Conservation (phyloP, 2,797 vertebrate genomes). For the Nyctibius grandis region DNA sequence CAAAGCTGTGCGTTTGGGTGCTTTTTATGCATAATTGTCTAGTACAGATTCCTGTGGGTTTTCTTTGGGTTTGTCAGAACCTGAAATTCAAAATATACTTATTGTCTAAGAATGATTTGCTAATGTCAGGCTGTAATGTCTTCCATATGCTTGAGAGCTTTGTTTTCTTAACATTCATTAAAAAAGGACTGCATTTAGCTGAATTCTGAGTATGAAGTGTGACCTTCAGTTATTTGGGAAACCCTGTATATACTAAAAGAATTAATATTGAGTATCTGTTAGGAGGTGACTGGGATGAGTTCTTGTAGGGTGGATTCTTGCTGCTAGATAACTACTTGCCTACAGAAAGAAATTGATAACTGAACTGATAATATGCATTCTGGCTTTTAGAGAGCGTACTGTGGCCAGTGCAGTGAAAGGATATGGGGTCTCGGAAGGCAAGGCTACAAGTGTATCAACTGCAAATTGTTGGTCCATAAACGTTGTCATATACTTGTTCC, state of each 20-base stretch:
- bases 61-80: neutral
- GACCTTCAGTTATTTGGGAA: neutral
- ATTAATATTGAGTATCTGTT: neutral
- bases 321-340: neutral
- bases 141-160: neutral
- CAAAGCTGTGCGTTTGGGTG: neutral
- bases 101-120: neutral
- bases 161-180: neutral
- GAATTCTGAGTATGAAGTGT: neutral
- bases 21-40: neutral
- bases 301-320: neutral
- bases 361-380: neutral
- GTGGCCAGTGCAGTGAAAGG: slow-evolving; percentile 96
- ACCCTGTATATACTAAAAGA: neutral
- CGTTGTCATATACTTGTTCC: slow-evolving; percentile 93
- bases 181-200: neutral
- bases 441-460: slow-evolving; percentile 99
- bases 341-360: neutral
- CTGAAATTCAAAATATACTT: neutral
- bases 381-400: slow-evolving; percentile 85
- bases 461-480: slow-evolving; percentile 97
- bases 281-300: neutral
- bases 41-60: neutral
- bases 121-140: neutral
- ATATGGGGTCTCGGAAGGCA: slow-evolving; percentile 97